Conservation (phyloP, 2,888 invertebrate genomes). For the Lordiphosa andalusiaca region DNA sequence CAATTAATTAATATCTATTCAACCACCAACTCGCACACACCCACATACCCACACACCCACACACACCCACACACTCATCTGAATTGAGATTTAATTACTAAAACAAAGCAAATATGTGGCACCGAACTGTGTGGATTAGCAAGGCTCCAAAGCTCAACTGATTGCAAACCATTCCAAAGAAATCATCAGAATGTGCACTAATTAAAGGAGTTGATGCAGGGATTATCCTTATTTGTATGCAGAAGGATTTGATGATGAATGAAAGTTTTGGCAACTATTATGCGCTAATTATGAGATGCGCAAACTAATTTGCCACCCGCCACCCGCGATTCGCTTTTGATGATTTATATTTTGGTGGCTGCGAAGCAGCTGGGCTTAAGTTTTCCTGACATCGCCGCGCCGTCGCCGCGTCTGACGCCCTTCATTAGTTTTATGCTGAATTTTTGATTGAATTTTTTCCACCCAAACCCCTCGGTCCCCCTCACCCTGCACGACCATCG, state of each 20-base stretch:
- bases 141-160: background rate
- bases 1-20: conserved; percentile 3
- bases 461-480: no score
- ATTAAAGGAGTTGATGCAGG: no score
- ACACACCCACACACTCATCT: background rate
- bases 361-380: conserved; percentile 7
- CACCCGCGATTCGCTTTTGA: conserved; percentile 1
- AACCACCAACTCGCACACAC: background rate
- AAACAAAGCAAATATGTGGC: background rate
- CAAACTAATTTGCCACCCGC: conserved; percentile 13
- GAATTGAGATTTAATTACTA: conserved; percentile 4
- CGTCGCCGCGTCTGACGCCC: no score
- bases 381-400: no score
- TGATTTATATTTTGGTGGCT: conserved; percentile 9
- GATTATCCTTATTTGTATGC: background rate
- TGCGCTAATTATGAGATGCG: conserved; percentile 38
- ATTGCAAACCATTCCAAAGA: background rate
- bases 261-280: conserved; percentile 38
- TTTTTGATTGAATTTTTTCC: conserved; percentile 11
- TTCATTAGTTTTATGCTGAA: conserved; percentile 8
- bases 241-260: conserved; percentile 1
- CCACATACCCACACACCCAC: background rate
- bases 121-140: background rate
- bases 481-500: no score
- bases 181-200: background rate